A percentile compares a stretch with the other conserved stretches of the same genome.
Conservation (phyloP, 2,797 vertebrate species). For the Morus bassanus region DNA sequence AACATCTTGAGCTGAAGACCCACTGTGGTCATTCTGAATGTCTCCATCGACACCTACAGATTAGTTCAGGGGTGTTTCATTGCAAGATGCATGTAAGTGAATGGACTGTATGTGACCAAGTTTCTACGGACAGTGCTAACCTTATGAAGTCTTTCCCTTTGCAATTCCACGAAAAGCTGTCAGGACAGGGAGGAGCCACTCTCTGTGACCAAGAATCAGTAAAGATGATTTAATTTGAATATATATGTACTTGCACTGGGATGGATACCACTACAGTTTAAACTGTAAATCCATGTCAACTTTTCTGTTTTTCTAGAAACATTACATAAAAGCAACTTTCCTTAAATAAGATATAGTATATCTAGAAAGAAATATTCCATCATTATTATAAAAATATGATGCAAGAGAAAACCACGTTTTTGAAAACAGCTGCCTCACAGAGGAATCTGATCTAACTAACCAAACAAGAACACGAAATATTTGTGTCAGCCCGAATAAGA, state of each 20-base stretch:
- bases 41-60: not conserved
- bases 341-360: not conserved
- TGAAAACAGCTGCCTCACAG: not conserved
- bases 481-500: not conserved
- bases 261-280: not conserved
- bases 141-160: not conserved
- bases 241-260: not conserved
- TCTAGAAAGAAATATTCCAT: not conserved
- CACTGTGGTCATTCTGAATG: not conserved
- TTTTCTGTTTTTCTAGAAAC: not conserved
- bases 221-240: not conserved
- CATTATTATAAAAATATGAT: not conserved
- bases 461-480: not conserved
- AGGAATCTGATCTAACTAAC: not conserved
- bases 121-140: not conserved
- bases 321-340: not conserved
- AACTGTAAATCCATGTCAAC: not conserved
- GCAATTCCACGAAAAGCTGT: not conserved
- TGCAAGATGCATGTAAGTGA: not conserved
- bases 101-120: not conserved
- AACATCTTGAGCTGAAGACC: not conserved
- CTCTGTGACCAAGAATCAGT: fast-evolving
- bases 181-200: not conserved
- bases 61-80: not conserved
- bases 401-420: fast-evolving